These are phyloP conservation scores for Alloplasta piceator DNA, from an alignment of 2,888 invertebrate species.

Conservation along the genomic window DNA sequence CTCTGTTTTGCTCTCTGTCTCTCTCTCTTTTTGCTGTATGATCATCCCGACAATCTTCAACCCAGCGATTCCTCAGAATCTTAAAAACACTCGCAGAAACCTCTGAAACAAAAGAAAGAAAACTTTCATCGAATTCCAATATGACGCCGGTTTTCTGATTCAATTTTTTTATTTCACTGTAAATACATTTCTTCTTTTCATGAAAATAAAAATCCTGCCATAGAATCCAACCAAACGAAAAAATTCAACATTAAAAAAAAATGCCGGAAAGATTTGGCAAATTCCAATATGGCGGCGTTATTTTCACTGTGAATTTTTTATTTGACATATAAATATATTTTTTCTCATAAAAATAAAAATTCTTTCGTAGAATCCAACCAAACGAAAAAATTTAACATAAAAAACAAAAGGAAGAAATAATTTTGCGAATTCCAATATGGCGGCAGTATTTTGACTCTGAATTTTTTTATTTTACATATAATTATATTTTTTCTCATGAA, in stretches of 20 bases:
- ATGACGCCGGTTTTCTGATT: too few relatives aligned
- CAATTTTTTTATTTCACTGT: neutral
- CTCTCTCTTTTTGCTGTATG: neutral
- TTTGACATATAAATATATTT: neutral
- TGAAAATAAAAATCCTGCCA: neutral
- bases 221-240: neutral
- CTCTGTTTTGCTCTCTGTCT: conserved; percentile 10
- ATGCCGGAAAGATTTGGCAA: neutral
- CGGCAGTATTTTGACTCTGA: too few relatives aligned
- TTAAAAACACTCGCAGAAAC: neutral
- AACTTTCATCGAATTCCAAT: too few relatives aligned
- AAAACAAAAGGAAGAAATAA: neutral
- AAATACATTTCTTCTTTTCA: neutral
- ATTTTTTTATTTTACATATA: too few relatives aligned
- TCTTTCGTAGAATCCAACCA: neutral
- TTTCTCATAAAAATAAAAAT: neutral
- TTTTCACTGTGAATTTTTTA: too few relatives aligned
- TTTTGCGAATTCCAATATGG: too few relatives aligned
- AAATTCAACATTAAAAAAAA: neutral
- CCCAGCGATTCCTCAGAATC: conserved; percentile 6
- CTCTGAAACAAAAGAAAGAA: too few relatives aligned
- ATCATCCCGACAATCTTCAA: conserved; percentile 9
- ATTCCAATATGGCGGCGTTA: too few relatives aligned
- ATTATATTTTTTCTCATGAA: neutral
- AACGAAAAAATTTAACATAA: neutral